Evolutionary conservation across 2,113 vertebrate species (phyloP).

Genomic region (Himantopus leucocephalus): DNA sequence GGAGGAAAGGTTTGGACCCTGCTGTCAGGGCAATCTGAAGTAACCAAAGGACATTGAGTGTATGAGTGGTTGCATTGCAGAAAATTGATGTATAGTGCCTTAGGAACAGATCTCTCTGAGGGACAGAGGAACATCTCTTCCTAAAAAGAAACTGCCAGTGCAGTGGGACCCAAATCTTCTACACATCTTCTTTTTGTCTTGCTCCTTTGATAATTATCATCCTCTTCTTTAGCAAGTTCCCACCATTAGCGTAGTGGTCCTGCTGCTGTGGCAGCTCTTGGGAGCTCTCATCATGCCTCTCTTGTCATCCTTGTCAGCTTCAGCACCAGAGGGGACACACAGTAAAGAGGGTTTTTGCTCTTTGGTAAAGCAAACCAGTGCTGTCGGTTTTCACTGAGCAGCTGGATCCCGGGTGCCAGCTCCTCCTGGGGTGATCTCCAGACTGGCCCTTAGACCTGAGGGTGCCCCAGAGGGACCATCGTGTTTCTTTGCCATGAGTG

Average conservation of each 20-base stretch:
- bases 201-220: background rate
- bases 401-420: background rate
- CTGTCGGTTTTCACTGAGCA: background rate
- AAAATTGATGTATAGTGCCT: background rate
- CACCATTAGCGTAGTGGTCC: accelerated
- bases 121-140: background rate
- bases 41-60: background rate
- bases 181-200: background rate
- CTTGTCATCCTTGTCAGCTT: background rate
- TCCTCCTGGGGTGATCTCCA: background rate
- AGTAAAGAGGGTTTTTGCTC: background rate
- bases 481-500: background rate
- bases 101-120: background rate
- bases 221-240: background rate
- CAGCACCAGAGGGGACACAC: too few relatives aligned
- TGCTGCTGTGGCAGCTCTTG: background rate
- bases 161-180: background rate
- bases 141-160: background rate
- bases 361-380: background rate
- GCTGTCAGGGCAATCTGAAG: background rate
- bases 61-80: accelerated
- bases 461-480: background rate
- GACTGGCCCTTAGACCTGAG: background rate
- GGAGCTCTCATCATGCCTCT: background rate
- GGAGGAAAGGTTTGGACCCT: background rate